Evolutionary conservation across 2,113 vertebrate genomes (phyloP).

Genomic region (Ibidorhyncha struthersii): DNA sequence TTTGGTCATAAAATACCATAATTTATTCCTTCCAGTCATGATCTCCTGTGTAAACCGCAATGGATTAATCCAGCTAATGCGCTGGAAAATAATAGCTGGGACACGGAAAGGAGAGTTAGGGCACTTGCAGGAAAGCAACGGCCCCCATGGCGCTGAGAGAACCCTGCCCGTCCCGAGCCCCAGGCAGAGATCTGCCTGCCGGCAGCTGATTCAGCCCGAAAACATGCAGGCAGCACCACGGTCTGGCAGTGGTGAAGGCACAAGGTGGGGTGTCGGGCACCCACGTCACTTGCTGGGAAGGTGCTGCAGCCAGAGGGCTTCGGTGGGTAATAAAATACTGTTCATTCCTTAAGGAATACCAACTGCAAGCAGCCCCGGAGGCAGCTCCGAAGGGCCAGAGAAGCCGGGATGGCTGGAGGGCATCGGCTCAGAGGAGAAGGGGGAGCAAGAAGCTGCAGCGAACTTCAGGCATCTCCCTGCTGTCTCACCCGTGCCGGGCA

Average conservation of each 20-base stretch:
- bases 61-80: conserved; percentile 47
- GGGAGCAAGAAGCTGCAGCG: not conserved
- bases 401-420: not conserved
- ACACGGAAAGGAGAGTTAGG: not conserved
- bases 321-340: not conserved
- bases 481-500: accelerated
- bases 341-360: not conserved
- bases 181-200: not conserved
- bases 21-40: conserved; percentile 53
- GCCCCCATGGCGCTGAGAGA: not conserved
- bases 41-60: conserved; percentile 19
- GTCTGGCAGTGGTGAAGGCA: not conserved
- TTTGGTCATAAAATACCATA: conserved; percentile 14
- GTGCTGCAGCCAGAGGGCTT: not conserved
- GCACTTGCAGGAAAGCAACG: not conserved
- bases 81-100: not conserved
- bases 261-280: not conserved
- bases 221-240: accelerated
- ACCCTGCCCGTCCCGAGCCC: not conserved
- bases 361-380: too few relatives aligned
- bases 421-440: not conserved
- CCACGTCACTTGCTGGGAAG: not conserved
- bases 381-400: not conserved
- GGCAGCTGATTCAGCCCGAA: not conserved
- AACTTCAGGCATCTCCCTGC: not conserved